These are phyloP conservation scores for Gerris lacustris DNA, from an alignment of 2,888 invertebrate genomes.

Conservation along the genomic window DNA sequence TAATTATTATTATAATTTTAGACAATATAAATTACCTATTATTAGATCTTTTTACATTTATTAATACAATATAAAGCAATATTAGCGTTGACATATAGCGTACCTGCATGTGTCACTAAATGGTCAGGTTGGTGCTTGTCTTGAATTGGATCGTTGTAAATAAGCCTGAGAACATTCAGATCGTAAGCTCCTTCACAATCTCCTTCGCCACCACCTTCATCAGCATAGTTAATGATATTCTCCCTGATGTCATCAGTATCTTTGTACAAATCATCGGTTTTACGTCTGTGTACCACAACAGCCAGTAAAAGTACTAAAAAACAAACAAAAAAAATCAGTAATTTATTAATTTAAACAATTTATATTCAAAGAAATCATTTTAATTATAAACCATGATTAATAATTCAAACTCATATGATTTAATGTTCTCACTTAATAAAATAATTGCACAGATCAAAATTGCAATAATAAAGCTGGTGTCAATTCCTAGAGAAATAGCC, in stretches of 20 bases:
- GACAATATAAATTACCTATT: too few relatives aligned
- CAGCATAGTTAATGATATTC: conserved; percentile 94
- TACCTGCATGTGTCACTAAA: neutral
- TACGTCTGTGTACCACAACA: conserved; percentile 75
- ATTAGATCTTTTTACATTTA: too few relatives aligned
- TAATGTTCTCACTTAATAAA: conserved; percentile 55
- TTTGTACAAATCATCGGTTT: conserved; percentile 75
- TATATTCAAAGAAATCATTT: neutral
- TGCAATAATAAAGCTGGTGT: conserved; percentile 76
- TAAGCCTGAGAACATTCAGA: conserved; percentile 60
- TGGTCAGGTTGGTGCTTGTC: conserved; percentile 27
- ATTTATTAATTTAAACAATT: neutral
- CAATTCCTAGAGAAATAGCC: conserved; percentile 69
- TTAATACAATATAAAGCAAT: too few relatives aligned
- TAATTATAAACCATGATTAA: neutral
- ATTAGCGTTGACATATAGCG: neutral
- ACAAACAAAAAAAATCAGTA: neutral
- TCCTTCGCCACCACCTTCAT: conserved; percentile 96
- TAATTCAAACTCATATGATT: too few relatives aligned
- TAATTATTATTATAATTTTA: too few relatives aligned
- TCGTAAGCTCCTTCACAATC: conserved; percentile 77
- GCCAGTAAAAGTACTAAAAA: conserved; percentile 67
- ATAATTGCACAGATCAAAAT: conserved; percentile 79
- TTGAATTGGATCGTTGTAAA: conserved; percentile 44
- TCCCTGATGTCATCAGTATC: conserved; percentile 93